These are phyloP conservation scores for Pammene fasciana DNA, from an alignment of 2,888 invertebrate genomes.

Conservation along the genomic window DNA sequence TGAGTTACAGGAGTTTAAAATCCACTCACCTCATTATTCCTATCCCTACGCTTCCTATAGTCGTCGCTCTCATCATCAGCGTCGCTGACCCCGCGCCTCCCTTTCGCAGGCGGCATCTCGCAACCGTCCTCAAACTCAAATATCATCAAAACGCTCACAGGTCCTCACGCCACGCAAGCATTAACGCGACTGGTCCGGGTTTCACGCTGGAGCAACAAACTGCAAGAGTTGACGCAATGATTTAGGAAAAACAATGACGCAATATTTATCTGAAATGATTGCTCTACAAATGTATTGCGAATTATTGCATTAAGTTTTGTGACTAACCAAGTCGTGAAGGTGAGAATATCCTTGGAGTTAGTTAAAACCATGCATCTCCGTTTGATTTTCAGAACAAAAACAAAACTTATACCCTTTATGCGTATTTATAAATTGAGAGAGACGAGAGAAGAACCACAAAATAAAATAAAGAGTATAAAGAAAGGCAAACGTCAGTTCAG, in stretches of 20 bases:
- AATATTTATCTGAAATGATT: conserved; percentile 10
- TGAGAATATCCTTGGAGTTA: neutral
- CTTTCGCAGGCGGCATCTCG: conserved; percentile 73
- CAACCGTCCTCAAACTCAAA: conserved; percentile 67
- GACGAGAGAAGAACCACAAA: too few relatives aligned
- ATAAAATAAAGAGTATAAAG: neutral
- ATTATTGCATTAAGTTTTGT: neutral
- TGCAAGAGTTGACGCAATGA: conserved; percentile 39
- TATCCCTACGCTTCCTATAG: conserved; percentile 88
- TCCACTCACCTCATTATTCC: conserved; percentile 88
- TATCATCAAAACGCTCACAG: conserved; percentile 66
- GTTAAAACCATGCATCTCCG: neutral
- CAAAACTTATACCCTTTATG: conserved; percentile 7
- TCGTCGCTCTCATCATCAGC: conserved; percentile 88
- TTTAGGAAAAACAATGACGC: conserved; percentile 29
- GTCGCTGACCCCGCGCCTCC: conserved; percentile 80
- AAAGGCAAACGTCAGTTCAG: neutral
- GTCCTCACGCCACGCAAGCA: conserved; percentile 21
- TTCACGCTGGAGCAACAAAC: conserved; percentile 3
- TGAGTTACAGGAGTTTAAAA: neutral
- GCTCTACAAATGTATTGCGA: neutral
- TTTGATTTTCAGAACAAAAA: conserved; percentile 16
- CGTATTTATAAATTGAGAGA: neutral
- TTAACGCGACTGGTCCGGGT: conserved; percentile 14
- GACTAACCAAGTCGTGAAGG: neutral